Evolutionary conservation across 2,797 vertebrate species (phyloP), one percentile per base, ranked within the genome.

Genomic region (Fistularia commersonii): DNA sequence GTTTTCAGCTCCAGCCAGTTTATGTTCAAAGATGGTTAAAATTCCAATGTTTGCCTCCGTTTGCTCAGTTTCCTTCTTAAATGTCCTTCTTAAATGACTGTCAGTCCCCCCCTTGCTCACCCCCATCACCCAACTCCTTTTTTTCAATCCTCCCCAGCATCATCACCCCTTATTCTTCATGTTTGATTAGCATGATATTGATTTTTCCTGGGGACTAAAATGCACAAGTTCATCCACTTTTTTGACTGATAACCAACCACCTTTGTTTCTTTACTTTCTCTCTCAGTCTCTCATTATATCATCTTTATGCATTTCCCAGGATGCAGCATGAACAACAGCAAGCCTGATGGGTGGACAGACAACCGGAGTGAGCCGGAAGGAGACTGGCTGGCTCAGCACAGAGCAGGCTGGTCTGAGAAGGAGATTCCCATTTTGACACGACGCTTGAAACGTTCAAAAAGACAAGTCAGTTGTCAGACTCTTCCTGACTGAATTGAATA

Each of bases 401-500:
- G 64, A 61, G 71, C 66, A 58, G 37, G 42, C 45, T 36, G 57
- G 66, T 69, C 78, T 57, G 66, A 76, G 9, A 51, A 51, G 15
- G 8, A 34, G 49, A 34, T 6, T 31, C 57, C 57, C 0, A 14
- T 71, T 43, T 66, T 74, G 47, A 60, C 58, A 49, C 45, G 63
- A 48, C 37, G 66, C 48, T 76, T 82, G 48, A 84, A 74, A 62
- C 86, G 90, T 41, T 83, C 84, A 41, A 91, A 87, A 69, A 88
- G 88, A 89, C 88, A 91, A 78, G 88, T 91, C 32, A 61, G 76
- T 79, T 13, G 39, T 46, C 9, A 36, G 23, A 23, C 23, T 23
- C 2, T 23, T 23, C 2, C 23, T 23, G 23, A 23, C 4, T 23
- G 23, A 23, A 2, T 23, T 23, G 23, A 23, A 23, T 23, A 23